Percentiles rank a stretch among this genome's conserved stretches.
Evolutionary conservation across 1,140 invertebrate species (phyloP).

Genomic region (Drosophila elegans): DNA sequence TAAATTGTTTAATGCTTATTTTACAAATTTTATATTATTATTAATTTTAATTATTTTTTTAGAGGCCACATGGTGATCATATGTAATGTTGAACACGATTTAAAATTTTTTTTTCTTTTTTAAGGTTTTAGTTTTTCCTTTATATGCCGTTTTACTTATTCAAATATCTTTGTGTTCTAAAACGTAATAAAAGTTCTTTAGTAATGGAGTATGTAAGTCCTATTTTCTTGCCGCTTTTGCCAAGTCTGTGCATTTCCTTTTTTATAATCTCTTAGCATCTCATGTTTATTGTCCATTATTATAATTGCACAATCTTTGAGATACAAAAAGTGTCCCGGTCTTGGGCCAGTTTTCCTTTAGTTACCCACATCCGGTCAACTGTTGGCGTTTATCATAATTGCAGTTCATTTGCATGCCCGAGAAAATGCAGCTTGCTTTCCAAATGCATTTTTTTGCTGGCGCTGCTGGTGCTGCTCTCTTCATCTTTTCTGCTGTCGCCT

Average conservation of each 20-base stretch:
- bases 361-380: conserved; percentile 83
- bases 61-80: too few species aligned
- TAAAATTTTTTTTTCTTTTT: too few species aligned
- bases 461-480: conserved; percentile 56
- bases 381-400: conserved; percentile 84
- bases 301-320: conserved; percentile 63
- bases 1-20: too few species aligned
- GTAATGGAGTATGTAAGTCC: neutral
- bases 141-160: too few species aligned
- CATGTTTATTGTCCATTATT: conserved; percentile 41
- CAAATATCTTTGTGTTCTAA: too few species aligned
- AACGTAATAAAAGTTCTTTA: neutral
- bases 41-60: too few species aligned
- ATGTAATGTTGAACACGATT: too few species aligned
- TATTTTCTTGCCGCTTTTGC: neutral
- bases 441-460: conserved; percentile 23
- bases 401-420: conserved; percentile 79
- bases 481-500: conserved; percentile 48
- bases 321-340: conserved; percentile 35
- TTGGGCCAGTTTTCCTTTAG: conserved; percentile 54
- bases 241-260: neutral
- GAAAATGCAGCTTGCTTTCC: conserved; percentile 68
- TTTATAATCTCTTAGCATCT: conserved; percentile 2
- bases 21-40: too few species aligned
- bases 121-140: too few species aligned